A percentile compares a stretch with the other conserved stretches of the same genome.
phyloP scores from a whole-genome alignment of 2,797 vertebrate species.

The Botia almorhae region DNA sequence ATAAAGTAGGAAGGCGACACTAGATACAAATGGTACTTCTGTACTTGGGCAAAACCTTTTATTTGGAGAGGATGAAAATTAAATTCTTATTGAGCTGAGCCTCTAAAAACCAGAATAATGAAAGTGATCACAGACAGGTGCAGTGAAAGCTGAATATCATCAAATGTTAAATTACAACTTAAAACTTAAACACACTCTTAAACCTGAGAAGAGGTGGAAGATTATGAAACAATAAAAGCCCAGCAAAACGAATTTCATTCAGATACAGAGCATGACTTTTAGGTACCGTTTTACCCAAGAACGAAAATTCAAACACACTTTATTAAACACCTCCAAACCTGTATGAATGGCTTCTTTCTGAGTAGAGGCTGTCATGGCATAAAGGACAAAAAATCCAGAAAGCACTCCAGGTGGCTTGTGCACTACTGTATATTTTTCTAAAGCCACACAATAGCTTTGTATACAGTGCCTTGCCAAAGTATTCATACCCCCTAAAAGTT shows the following conservation, averaged over 20 bases:
- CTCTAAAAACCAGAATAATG: slow-evolving; percentile 8
- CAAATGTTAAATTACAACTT: background rate
- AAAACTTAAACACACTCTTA: background rate
- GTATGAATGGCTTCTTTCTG: background rate
- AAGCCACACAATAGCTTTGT: too few species aligned
- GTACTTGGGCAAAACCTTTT: background rate
- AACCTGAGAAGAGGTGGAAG: background rate
- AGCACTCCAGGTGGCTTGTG: too few species aligned
- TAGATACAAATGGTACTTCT: background rate
- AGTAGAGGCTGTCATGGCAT: too few species aligned
- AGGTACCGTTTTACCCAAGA: background rate
- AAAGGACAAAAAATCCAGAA: too few species aligned
- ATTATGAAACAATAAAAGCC: background rate
- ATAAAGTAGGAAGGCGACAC: slow-evolving; percentile 46
- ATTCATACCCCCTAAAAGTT: too few species aligned
- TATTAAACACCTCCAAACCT: background rate
- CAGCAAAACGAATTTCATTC: background rate
- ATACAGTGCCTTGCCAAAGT: too few species aligned
- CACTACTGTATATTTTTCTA: too few species aligned
- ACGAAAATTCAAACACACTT: background rate
- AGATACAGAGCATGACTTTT: background rate
- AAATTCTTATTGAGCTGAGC: slow-evolving; percentile 20
- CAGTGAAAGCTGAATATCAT: background rate
- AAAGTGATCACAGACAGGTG: slow-evolving; percentile 2
- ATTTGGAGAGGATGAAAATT: background rate